Percentiles rank a stretch among this genome's conserved stretches.
These are phyloP conservation scores for Zaprionus nigranus DNA, from an alignment of 1,140 invertebrate species.

Conservation along the genomic window DNA sequence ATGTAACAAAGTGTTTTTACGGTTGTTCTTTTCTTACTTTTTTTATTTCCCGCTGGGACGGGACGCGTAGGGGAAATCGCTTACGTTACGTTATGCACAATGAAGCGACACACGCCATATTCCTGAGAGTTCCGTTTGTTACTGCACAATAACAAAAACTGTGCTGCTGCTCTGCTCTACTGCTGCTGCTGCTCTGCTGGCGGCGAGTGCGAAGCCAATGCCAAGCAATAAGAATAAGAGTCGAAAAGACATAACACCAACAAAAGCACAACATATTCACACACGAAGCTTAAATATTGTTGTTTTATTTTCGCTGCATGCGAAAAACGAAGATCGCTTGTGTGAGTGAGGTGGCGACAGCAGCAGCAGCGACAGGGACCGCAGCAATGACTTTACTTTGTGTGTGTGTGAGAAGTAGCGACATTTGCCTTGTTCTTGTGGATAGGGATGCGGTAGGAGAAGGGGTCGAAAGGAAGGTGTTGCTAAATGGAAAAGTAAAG, in stretches of 20 bases:
- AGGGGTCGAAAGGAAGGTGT: conserved; percentile 44
- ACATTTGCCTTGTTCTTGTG: conserved; percentile 31
- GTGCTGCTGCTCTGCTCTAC: conserved; percentile 2
- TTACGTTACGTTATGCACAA: conserved; percentile 44
- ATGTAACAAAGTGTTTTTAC: conserved; percentile 40
- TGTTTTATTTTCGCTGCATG: conserved; percentile 36
- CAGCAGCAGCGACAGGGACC: background rate
- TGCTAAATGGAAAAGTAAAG: conserved; percentile 75
- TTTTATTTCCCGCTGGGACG: conserved; percentile 7
- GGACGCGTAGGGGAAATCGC: conserved; percentile 12
- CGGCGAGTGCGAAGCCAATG: conserved; percentile 32
- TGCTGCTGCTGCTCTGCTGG: background rate
- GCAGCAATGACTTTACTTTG: conserved; percentile 19
- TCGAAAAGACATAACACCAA: conserved; percentile 37
- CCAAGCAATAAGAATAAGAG: conserved; percentile 55
- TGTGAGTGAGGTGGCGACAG: conserved; percentile 1
- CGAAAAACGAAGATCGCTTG: conserved; percentile 52
- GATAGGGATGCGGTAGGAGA: conserved; percentile 24
- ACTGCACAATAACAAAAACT: conserved; percentile 63
- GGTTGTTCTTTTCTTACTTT: conserved; percentile 29
- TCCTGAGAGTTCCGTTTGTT: conserved; percentile 78
- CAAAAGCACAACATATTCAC: conserved; percentile 49
- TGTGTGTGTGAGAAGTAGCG: conserved; percentile 27
- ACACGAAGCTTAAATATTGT: conserved; percentile 31
- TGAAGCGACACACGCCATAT: conserved; percentile 66